Evolutionary conservation across 2,888 invertebrate species (phyloP).

Genomic region (Leucoptera coffeella): DNA sequence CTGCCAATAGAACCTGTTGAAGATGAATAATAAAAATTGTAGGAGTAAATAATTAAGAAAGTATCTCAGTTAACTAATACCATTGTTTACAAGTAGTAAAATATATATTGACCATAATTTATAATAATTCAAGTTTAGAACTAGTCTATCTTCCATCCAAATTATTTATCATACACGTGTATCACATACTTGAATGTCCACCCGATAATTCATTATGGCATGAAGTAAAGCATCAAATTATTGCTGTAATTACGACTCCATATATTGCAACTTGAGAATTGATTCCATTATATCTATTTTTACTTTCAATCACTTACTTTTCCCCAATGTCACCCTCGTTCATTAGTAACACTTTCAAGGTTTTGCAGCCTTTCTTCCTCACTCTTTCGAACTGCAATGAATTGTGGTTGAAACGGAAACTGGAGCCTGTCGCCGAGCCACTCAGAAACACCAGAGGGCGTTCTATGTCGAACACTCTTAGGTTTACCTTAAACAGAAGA

Average conservation of each 20-base stretch:
- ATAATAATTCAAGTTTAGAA: too few species aligned
- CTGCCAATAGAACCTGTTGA: constrained; percentile 36
- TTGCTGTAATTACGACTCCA: not conserved
- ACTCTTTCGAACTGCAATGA: constrained; percentile 40
- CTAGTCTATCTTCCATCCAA: too few species aligned
- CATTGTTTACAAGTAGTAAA: too few species aligned
- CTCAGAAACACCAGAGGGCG: constrained; percentile 29
- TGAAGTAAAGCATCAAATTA: not conserved
- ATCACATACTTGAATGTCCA: too few species aligned
- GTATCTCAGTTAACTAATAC: too few species aligned
- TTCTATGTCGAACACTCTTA: constrained; percentile 29
- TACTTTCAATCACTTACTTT: constrained; percentile 13
- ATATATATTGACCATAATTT: too few species aligned
- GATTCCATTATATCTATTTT: not conserved
- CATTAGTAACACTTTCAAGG: constrained; percentile 33
- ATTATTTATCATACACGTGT: too few species aligned
- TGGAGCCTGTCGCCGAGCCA: constrained; percentile 38
- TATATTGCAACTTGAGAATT: not conserved
- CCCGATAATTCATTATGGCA: too few species aligned
- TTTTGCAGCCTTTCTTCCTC: constrained; percentile 31
- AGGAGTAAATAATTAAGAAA: too few species aligned
- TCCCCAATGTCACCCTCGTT: constrained; percentile 38
- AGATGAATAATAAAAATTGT: too few species aligned
- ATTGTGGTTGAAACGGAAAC: constrained; percentile 25
- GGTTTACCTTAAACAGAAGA: constrained; percentile 22